Conservation (phyloP, 2,888 invertebrate species). For the Caradrina kadenii region DNA sequence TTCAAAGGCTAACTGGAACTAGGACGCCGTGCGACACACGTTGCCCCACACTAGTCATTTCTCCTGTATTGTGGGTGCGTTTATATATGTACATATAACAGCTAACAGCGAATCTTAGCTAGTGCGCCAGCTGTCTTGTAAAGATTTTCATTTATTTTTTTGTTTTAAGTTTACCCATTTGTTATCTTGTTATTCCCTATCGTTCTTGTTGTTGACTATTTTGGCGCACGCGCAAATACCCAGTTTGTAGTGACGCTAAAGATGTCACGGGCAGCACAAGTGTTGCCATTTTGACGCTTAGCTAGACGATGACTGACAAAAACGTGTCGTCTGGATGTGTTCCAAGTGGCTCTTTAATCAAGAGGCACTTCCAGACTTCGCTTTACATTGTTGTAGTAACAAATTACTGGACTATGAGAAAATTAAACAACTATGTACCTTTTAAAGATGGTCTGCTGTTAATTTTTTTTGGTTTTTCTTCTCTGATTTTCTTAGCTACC, state of each 20-base stretch:
- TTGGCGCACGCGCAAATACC: background rate
- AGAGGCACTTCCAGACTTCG: background rate
- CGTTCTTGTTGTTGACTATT: background rate
- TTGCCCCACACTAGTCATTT: too few species aligned
- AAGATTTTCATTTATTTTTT: too few species aligned
- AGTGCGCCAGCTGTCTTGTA: too few species aligned
- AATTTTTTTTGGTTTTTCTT: background rate
- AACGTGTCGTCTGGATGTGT: background rate
- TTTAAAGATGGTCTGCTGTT: background rate
- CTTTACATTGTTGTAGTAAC: background rate
- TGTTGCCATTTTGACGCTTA: background rate
- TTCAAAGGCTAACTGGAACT: too few species aligned
- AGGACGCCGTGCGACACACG: too few species aligned
- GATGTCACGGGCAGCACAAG: background rate
- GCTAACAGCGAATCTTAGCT: too few species aligned
- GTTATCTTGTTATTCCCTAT: background rate
- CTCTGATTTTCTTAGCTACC: too few species aligned
- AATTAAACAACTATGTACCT: background rate
- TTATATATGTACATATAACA: too few species aligned
- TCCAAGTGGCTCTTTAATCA: slow-evolving; percentile 2
- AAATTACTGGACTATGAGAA: too few species aligned
- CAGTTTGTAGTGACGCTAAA: background rate
- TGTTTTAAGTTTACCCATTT: too few species aligned
- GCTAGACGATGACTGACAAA: slow-evolving; percentile 23
- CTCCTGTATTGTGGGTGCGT: too few species aligned